Evolutionary conservation across 2,888 invertebrate species (phyloP).

Genomic region (Nasonia oneida): DNA sequence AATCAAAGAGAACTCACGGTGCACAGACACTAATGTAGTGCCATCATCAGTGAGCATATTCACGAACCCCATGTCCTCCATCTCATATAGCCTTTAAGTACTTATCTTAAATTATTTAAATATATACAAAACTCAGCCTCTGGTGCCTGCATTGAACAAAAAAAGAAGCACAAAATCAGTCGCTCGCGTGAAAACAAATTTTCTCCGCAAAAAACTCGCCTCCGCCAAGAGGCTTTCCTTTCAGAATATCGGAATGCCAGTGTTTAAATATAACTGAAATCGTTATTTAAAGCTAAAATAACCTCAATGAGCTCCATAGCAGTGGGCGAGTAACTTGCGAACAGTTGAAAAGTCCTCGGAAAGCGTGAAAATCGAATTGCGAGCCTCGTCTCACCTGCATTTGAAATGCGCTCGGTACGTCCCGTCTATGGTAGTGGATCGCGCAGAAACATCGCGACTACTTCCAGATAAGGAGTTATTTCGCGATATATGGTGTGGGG

Average conservation of each 20-base stretch:
- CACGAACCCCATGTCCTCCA: conserved; percentile 64
- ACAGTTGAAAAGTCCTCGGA: not conserved
- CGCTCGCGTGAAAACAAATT: too few relatives aligned
- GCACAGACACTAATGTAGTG: conserved; percentile 70
- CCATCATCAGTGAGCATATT: conserved; percentile 74
- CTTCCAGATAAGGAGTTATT: conserved; percentile 62
- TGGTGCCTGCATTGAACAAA: not conserved
- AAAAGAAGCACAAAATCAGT: not conserved
- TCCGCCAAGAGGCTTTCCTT: not conserved
- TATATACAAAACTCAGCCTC: not conserved
- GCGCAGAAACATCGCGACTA: conserved; percentile 36
- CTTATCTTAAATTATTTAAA: not conserved
- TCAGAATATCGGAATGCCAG: not conserved
- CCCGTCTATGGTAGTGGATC: conserved; percentile 54
- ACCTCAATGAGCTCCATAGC: not conserved
- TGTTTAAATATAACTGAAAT: conserved; percentile 18
- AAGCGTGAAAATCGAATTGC: not conserved
- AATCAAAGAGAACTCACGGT: conserved; percentile 65
- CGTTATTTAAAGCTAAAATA: conserved; percentile 24
- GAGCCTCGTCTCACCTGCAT: conserved; percentile 34
- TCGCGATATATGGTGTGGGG: conserved; percentile 56
- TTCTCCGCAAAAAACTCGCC: not conserved
- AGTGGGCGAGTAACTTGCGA: not conserved
- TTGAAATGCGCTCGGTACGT: conserved; percentile 48
- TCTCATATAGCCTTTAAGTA: conserved; percentile 17